These are phyloP conservation scores for Strigamia transsilvanica DNA, from an alignment of 2,888 invertebrate genomes.

Conservation along the genomic window DNA sequence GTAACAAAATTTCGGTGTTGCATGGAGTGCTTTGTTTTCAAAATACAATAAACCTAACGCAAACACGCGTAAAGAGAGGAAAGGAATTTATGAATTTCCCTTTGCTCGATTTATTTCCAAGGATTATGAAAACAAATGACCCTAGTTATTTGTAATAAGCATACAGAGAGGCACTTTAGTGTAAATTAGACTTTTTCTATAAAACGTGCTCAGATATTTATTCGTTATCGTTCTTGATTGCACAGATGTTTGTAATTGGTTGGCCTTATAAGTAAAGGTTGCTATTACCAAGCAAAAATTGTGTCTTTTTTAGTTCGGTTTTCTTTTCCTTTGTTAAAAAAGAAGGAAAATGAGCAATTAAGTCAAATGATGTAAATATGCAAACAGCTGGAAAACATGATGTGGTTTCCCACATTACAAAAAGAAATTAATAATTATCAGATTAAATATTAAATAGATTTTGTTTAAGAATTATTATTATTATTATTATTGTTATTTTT, in stretches of 20 bases:
- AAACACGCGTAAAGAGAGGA: neutral
- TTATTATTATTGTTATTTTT: neutral
- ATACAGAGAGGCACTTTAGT: slow-evolving; percentile 36
- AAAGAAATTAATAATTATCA: slow-evolving; percentile 27
- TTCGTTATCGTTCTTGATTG: slow-evolving; percentile 18
- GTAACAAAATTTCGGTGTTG: neutral
- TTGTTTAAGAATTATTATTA: no score
- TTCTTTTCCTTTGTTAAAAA: no score
- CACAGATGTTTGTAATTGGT: slow-evolving; percentile 41
- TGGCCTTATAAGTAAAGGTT: slow-evolving; percentile 33
- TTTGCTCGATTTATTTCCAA: slow-evolving; percentile 27
- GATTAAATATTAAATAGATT: slow-evolving; percentile 3
- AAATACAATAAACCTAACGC: slow-evolving; percentile 1
- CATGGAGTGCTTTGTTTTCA: neutral
- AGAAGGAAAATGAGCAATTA: slow-evolving; percentile 23
- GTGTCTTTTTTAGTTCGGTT: neutral
- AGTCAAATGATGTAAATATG: slow-evolving; percentile 35
- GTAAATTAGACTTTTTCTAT: slow-evolving; percentile 30
- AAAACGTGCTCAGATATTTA: slow-evolving; percentile 28
- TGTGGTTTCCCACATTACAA: slow-evolving; percentile 41
- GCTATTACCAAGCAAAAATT: slow-evolving; percentile 3
- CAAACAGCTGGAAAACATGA: slow-evolving; percentile 25
- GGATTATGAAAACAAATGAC: slow-evolving; percentile 45
- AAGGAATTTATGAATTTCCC: slow-evolving; percentile 24
- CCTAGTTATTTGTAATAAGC: slow-evolving; percentile 42